Percentiles rank a stretch among this genome's conserved stretches.
phyloP scores from a whole-genome alignment of 2,888 invertebrate species.

The Trachelus stipa region DNA sequence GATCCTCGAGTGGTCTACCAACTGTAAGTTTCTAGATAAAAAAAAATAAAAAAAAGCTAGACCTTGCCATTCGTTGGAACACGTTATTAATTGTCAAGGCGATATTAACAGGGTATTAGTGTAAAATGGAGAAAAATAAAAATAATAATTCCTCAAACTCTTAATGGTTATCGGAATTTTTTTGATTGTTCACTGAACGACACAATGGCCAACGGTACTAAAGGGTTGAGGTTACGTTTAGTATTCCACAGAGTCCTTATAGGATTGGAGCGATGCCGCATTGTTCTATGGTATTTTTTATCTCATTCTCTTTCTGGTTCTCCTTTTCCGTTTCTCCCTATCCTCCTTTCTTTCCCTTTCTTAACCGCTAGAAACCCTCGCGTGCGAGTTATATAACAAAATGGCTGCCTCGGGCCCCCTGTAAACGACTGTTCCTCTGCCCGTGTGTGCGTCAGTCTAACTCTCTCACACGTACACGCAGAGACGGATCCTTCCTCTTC shows the following conservation, averaged over 20 bases:
- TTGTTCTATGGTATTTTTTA: slow-evolving; percentile 41
- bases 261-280: slow-evolving; percentile 42
- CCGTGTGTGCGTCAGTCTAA: slow-evolving; percentile 8
- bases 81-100: neutral
- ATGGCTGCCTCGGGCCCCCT: slow-evolving; percentile 31
- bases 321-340: slow-evolving; percentile 10
- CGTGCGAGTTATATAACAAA: slow-evolving; percentile 53
- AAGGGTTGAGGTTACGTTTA: slow-evolving; percentile 32
- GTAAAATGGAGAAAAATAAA: neutral
- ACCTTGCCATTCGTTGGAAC: neutral
- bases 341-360: neutral
- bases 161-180: neutral
- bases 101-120: neutral
- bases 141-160: neutral
- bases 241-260: slow-evolving; percentile 48
- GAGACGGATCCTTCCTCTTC: neutral
- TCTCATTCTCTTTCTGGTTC: slow-evolving; percentile 4
- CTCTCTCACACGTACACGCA: neutral
- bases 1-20: neutral
- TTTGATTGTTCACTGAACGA: neutral
- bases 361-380: slow-evolving; percentile 14
- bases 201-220: slow-evolving; percentile 21
- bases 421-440: slow-evolving; percentile 3
- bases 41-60: neutral
- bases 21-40: neutral